Evolutionary conservation across 2,113 vertebrate genomes (phyloP).

Genomic region (Glareola pratincola): DNA sequence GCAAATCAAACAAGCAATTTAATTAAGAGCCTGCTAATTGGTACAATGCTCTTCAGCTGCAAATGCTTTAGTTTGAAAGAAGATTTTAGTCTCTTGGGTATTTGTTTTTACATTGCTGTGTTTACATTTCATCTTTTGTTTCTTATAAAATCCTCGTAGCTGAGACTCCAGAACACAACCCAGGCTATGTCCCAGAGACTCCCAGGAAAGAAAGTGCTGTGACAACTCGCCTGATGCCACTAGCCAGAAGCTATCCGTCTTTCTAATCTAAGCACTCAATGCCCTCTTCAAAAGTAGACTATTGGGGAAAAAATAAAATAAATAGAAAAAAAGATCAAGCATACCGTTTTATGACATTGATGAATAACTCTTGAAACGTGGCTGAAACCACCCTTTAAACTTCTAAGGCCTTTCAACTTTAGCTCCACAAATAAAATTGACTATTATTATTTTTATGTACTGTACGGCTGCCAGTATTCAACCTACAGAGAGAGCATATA

Average conservation of each 20-base stretch:
- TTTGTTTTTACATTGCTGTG: conserved; percentile 24
- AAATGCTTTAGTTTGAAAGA: conserved; percentile 27
- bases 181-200: neutral
- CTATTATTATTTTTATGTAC: neutral
- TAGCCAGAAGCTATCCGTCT: neutral
- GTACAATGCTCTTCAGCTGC: conserved; percentile 18
- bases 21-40: conserved; percentile 66
- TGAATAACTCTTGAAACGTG: neutral
- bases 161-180: neutral
- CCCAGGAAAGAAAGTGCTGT: neutral
- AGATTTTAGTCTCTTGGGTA: conserved; percentile 38
- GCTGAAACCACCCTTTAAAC: neutral
- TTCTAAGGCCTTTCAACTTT: neutral
- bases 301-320: neutral
- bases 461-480: neutral
- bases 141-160: neutral
- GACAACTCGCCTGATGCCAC: neutral
- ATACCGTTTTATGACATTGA: neutral
- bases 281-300: neutral
- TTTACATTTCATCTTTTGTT: neutral
- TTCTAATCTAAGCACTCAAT: neutral
- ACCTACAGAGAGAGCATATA: neutral
- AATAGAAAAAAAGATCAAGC: neutral
- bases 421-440: neutral
- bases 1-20: conserved; percentile 67